Conservation (phyloP, 2,113 vertebrate genomes). For the Porphyrio hochstetteri region DNA sequence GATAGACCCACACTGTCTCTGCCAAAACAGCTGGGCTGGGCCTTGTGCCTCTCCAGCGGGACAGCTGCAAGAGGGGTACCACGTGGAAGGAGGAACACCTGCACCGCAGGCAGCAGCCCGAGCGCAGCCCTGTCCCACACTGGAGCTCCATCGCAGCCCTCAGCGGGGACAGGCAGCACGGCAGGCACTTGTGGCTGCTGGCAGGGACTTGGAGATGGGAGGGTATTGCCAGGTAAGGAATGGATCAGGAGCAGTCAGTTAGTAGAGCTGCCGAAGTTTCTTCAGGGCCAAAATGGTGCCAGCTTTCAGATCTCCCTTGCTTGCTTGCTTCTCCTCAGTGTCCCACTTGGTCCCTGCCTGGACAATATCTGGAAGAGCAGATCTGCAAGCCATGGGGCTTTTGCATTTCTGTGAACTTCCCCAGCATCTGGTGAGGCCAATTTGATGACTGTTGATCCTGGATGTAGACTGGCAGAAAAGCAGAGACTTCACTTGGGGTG, state of each 20-base stretch:
- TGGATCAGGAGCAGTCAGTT: background rate
- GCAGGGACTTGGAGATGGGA: background rate
- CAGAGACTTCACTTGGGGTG: background rate
- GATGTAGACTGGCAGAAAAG: background rate
- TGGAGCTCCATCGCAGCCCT: background rate
- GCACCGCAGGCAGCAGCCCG: rapidly evolving
- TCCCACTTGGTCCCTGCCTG: background rate
- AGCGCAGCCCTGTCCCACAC: background rate
- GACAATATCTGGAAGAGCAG: background rate
- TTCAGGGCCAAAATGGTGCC: background rate
- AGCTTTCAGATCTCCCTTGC: background rate
- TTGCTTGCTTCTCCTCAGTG: background rate
- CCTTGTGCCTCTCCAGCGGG: background rate
- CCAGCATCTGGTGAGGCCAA: background rate
- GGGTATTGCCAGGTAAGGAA: background rate
- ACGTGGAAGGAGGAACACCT: background rate
- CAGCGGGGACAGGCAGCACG: background rate
- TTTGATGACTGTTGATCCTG: background rate
- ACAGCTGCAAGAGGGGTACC: background rate
- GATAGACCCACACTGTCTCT: background rate
- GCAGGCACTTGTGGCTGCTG: background rate
- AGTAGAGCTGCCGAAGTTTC: background rate
- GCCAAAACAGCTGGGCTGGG: background rate
- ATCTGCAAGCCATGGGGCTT: background rate
- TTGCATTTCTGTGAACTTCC: background rate